Evolutionary conservation across 2,113 vertebrate genomes (phyloP), one percentile per base, ranked within the genome.

Genomic region (Himantopus leucocephalus): DNA sequence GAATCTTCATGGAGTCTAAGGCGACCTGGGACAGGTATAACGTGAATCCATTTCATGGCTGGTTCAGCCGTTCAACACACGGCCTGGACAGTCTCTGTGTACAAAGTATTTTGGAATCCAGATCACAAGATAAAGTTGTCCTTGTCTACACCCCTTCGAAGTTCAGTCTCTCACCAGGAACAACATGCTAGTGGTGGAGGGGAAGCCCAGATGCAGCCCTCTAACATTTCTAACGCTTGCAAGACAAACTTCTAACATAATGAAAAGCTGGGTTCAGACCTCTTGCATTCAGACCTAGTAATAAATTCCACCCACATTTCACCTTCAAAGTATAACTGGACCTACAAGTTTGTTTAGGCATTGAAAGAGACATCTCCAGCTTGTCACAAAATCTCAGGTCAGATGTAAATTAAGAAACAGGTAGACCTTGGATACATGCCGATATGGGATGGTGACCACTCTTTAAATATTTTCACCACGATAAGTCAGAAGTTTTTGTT

Each of bases 231-330:
- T 45, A 45, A 45, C 45, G 8, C 45, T 45, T 35, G 41, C 41
- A 35, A 66, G 48, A 45, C n/a, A 27, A n/a, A 52, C 66, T 62
- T 34, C 41, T 6, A 21, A 22, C 26, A 2, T 1, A 6, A 48
- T 4, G n/a, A 68, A 56, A 79, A 96, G 16, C 37, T 52, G 60
- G 9, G 34, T 22, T 73, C 89, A 92, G 80, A 47, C 34, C 89
- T 94, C 52, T 19, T 58, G 8, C 32, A 37, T 30, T 52, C 78
- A 83, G 67, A 80, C 2, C 55, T 41, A 22, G 58, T 41, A 59
- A 94, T 34, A 74, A 86, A 94, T 92, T 96, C 91, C 95, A 91
- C 94, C 94, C 87, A 94, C 89, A 12, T 22, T 53, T 58, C 45
- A 20, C 6, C 50, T 87, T 86, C 60, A 30, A 89, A 68, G 86